These are phyloP conservation scores for Chrysogorgia sp. DNA, from an alignment of 92 coral and sea anemone species.

Conservation along the genomic window DNA sequence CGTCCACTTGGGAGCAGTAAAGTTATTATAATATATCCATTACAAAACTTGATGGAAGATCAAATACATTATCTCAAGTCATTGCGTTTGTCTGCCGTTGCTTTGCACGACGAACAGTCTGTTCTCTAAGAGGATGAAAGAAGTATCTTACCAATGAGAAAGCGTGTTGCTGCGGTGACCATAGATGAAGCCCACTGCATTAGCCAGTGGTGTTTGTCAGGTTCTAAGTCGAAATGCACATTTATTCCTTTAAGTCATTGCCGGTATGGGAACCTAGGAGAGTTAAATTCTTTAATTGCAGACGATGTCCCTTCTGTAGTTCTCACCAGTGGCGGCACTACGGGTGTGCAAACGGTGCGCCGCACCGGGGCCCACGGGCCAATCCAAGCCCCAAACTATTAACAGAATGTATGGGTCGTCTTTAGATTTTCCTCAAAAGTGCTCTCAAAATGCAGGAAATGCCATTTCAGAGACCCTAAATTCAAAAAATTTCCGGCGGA, in stretches of 20 bases:
- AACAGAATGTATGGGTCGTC: too few species aligned
- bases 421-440: too few species aligned
- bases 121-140: too few species aligned
- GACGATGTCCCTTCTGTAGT: conserved; percentile 53
- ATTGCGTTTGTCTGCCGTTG: conserved; percentile 62
- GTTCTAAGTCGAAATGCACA: conserved; percentile 36
- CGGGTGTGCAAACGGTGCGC: too few species aligned
- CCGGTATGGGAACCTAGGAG: conserved; percentile 69
- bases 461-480: too few species aligned
- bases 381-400: too few species aligned
- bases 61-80: conserved; percentile 58
- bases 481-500: too few species aligned
- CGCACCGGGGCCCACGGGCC: too few species aligned
- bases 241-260: conserved; percentile 56
- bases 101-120: conserved; percentile 57
- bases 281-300: conserved; percentile 59
- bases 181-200: conserved; percentile 76
- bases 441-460: too few species aligned
- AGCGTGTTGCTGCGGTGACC: conserved; percentile 55
- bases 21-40: conserved; percentile 61
- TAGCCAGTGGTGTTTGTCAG: conserved; percentile 61
- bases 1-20: conserved; percentile 61
- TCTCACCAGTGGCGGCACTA: too few species aligned
- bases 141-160: neutral
- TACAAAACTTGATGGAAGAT: conserved; percentile 68